Evolutionary conservation across 2,888 invertebrate species (phyloP), one percentile per base, ranked within the genome.

Genomic region (Yponomeuta cagnagella): DNA sequence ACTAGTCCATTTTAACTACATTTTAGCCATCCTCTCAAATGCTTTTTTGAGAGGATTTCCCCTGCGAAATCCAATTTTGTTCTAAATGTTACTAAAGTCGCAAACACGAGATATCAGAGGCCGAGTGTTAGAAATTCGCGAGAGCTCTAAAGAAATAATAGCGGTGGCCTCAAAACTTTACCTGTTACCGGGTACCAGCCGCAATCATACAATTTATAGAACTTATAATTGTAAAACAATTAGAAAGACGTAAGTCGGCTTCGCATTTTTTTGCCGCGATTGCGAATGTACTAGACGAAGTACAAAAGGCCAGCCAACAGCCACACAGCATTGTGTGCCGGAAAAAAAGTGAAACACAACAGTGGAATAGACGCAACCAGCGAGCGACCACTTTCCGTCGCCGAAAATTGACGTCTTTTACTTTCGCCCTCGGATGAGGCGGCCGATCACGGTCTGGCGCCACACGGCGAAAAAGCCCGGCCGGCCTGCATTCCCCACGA

Each of bases 381-480:
- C 67, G 70, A 63, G 73, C 76, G 76, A 77, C 79, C 78, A 81
- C 82, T 83, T 81, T 84, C 83, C 79, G 82, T 76, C 75, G 76
- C 71, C 78, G 79, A 72, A 73, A 75, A 80, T 76, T 76, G 78
- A 76, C 80, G 84, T 88, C 89, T 89, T 89, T 90, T 89, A 89
- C 89, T 90, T 90, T 89, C 88, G 82, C 86, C 79, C 76, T 74
- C 81, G 76, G 77, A 78, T 76, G 52, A 58, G 58, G 69, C 69
- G 52, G 52, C 48, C 48, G 31, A 23, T 70, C 63, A 43, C 63
- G 52, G 67, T 23, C 71, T 72, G 73, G 75, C 74, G 73, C 71
- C 76, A 33, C 33, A 33, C 67, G 33, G 33, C 67, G 10, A 2
- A 31, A 33, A 15, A 2, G 30, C 10, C n/a, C n/a, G n/a, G 12